phyloP scores from a whole-genome alignment of 2,888 invertebrate species.

The Agrenia bidenticulata region DNA sequence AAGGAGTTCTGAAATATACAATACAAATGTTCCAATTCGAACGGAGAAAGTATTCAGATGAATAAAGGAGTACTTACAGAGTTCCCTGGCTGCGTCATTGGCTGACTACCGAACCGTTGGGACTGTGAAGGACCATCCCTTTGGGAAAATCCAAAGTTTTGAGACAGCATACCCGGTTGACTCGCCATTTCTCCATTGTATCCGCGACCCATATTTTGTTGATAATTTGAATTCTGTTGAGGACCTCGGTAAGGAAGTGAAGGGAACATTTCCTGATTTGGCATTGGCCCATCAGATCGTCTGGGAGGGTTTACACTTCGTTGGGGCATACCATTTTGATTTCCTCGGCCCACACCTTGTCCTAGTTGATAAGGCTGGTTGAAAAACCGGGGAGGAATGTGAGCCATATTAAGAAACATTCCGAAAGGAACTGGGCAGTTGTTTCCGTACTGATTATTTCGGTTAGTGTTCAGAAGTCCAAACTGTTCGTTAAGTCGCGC shows the following conservation, averaged over 20 bases:
- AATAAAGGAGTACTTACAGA: constrained; percentile 3
- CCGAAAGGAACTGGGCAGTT: constrained; percentile 86
- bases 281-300: constrained; percentile 6
- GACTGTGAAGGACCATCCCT: constrained; percentile 25
- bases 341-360: constrained; percentile 15
- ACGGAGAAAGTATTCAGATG: background rate
- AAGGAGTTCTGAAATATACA: constrained; percentile 22
- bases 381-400: constrained; percentile 72
- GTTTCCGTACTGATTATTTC: constrained; percentile 57
- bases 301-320: background rate
- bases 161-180: constrained; percentile 44
- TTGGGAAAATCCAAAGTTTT: constrained; percentile 47
- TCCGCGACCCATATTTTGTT: constrained; percentile 13
- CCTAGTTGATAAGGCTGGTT: constrained; percentile 61
- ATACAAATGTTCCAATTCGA: background rate
- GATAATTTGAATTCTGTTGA: constrained; percentile 12
- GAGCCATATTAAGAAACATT: constrained; percentile 89
- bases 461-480: constrained; percentile 38
- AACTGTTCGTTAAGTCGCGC: constrained; percentile 40
- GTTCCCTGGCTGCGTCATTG: constrained; percentile 40
- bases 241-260: constrained; percentile 1
- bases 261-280: constrained; percentile 9
- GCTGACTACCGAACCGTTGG: constrained; percentile 43
- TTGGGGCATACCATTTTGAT: constrained; percentile 17
- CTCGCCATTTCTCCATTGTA: constrained; percentile 43